Evolutionary conservation across 2,888 invertebrate species (phyloP), one percentile per base, ranked within the genome.

Genomic region (Eilema depressum): DNA sequence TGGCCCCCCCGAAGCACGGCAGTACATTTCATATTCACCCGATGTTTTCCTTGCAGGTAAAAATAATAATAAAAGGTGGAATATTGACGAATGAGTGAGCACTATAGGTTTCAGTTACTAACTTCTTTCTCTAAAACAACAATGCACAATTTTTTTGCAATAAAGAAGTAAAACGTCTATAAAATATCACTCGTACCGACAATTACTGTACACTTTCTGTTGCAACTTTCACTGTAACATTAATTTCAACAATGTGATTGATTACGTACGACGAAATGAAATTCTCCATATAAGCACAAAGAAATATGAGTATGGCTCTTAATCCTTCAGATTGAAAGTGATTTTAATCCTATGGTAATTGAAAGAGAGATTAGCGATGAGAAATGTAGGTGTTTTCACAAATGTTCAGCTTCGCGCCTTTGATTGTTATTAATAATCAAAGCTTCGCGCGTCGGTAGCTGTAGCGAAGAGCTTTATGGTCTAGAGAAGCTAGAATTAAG

Each of bases 191-290:
- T 41, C 10, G n/a, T 63, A 26, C 63, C 20, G 47, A 11, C 14
- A 23, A 65, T 41, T 41, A 28, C 12, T 53, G 26, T 37, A 14
- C 20, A 47, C 47, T 41, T 47, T 64, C 47, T 2, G 60, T 64
- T 64, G 26, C 26, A 69, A 69, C 65, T 69, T 69, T 69, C 65
- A 69, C 65, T 41, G 17, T 14, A 60, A 61, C 23, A 28, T n/a
- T 64, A 64, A 56, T 56, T 62, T 56, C 12, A 62, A n/a, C 53
- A n/a, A 66, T 33, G n/a, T 59, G 59, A 69, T 69, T 69, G 47
- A 69, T 69, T 69, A 37, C 25, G 37, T 57, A 25, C 59, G 26
- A 30, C 20, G 26, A 20, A 26, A 57, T 57, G 20, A 62, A 66
- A 68, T 30, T 68, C 62, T 68, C 56, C 5, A 37, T 26, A 23